Evolutionary conservation across 2,113 vertebrate species (phyloP).

Genomic region (Xenus cinereus): DNA sequence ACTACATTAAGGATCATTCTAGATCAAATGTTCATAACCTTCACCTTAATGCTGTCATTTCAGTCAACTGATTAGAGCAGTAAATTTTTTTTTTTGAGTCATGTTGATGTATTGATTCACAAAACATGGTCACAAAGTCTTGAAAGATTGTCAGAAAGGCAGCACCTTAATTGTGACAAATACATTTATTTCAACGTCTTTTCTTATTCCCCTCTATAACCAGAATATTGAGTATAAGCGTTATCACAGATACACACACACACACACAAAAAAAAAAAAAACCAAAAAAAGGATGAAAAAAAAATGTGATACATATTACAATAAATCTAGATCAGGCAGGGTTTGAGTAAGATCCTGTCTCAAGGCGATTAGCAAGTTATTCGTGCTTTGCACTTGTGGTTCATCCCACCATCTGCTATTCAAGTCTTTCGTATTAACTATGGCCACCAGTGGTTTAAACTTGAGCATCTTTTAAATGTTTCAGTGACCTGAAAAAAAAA

Average conservation of each 20-base stretch:
- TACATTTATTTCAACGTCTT: background rate
- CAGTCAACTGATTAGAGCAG: background rate
- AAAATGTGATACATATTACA: background rate
- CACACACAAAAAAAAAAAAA: background rate
- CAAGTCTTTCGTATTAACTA: constrained; percentile 30
- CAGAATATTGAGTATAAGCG: background rate
- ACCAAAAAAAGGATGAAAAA: background rate
- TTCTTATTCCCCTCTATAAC: background rate
- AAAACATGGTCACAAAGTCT: background rate
- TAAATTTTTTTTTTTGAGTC: background rate
- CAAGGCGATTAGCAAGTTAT: background rate
- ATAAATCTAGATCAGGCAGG: background rate
- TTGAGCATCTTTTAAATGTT: constrained; percentile 48
- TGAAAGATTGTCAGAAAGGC: background rate
- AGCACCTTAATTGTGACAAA: background rate
- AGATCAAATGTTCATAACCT: background rate
- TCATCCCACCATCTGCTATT: constrained; percentile 53
- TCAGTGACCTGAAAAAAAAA: background rate
- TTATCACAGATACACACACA: background rate
- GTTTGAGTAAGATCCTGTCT: constrained; percentile 25
- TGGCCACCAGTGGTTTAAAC: constrained; percentile 28
- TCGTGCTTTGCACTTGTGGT: constrained; percentile 2
- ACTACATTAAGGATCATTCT: background rate
- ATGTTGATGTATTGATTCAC: background rate
- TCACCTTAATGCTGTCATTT: background rate